Evolutionary conservation across 2,113 vertebrate species (phyloP), one percentile per base, ranked within the genome.

Genomic region (Onychostoma macrolepis): DNA sequence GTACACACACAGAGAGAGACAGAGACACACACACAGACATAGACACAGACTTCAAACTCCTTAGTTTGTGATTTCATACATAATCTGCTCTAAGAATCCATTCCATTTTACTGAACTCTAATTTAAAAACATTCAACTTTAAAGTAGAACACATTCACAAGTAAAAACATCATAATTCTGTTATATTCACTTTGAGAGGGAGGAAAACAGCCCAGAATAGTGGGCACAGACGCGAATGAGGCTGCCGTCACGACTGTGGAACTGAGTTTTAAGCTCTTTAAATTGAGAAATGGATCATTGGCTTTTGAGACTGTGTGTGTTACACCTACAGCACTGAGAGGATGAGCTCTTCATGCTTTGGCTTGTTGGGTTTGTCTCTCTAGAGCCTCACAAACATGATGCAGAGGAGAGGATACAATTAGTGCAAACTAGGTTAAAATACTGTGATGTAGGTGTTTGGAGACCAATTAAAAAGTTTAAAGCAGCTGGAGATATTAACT

Each of bases 201-300:
- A 45, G 72, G 11, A 75, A 43, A 53, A 61, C 71, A 61, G 50
- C 71, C 58, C 7, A 76, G 38, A 87, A 87, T 82, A 58, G 50
- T 11, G 72, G 13, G 50, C 12, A 30, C 10, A 63, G 36, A n/a
- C 45, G 41, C n/a, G 28, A 75, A 81, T 45, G 85, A 36, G 72
- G 30, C 33, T 63, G 65, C 43, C 43, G 76, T 80, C 76, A 78
- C 36, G 48, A 12, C 53, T 75, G 69, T 72, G 69, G 36, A 83
- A 76, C 71, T 61, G 17, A 41, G 72, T 74, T 80, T 19, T 74
- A 88, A 85, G 78, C 84, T 81, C 58, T 72, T 85, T 79, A 84
- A 78, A 75, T 36, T 67, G 38, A 26, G 24, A 63, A 81, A 26
- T 61, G 48, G 72, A 83, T 85, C 76, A 74, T 56, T 88, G 87